phyloP scores from a whole-genome alignment of 2,797 vertebrate genomes.

The Crax fasciolata region DNA sequence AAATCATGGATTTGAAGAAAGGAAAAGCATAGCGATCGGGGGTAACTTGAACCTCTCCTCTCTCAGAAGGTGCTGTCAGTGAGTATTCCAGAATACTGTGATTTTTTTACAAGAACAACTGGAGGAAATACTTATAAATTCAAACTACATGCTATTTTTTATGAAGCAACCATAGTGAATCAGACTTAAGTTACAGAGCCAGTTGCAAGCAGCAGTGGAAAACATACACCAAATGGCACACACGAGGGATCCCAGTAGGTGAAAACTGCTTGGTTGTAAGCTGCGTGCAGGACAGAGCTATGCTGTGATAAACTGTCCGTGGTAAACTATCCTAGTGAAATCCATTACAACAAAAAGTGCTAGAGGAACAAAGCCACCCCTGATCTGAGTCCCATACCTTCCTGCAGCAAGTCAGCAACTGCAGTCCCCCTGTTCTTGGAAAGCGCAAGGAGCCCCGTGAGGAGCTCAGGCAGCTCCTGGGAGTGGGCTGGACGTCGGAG shows the following conservation, averaged over 20 bases:
- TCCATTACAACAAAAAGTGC: not conserved
- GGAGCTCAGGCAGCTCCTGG: not conserved
- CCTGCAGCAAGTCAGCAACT: not conserved
- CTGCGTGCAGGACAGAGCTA: not conserved
- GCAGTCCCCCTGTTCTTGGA: rapidly evolving
- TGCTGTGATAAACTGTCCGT: not conserved
- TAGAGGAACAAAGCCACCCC: not conserved
- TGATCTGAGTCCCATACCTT: not conserved
- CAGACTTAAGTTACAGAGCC: constrained; percentile 4
- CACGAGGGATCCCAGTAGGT: not conserved
- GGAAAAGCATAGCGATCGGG: not conserved
- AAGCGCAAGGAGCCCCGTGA: rapidly evolving
- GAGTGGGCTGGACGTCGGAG: not conserved
- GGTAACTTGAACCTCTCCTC: not conserved
- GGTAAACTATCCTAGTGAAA: not conserved
- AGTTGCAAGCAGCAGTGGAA: constrained; percentile 22
- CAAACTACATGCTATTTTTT: not conserved
- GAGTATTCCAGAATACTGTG: not conserved
- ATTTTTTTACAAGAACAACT: not conserved
- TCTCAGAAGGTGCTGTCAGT: not conserved
- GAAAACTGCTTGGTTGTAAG: not conserved
- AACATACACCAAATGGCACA: not conserved
- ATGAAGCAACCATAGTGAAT: not conserved
- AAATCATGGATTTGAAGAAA: not conserved
- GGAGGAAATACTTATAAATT: constrained; percentile 11